Base-by-base conservation (phyloP, 2,113 vertebrate genomes). In the Neopipo cinnamomea region DNA sequence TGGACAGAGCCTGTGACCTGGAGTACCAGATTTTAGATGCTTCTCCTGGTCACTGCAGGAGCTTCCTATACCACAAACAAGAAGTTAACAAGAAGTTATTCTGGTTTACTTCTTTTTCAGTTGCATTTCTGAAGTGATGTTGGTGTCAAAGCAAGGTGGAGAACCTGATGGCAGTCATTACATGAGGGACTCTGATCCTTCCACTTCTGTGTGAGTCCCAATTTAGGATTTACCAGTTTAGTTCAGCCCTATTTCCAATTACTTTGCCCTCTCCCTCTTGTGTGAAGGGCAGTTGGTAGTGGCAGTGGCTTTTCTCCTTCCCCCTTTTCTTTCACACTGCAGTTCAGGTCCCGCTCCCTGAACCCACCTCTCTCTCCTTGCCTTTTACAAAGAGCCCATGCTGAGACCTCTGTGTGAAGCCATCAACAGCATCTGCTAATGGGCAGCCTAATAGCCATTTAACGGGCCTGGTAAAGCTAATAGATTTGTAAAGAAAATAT, bases 361-460 rank as follows among this genome's bases (percentile, higher is more conserved):
- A 78, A 53, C 70, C 61, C 44, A 91, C 83, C 75, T 83, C 61
- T 86, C 83, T 85, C 78, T 56, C 76, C 33, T 76, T 46, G 59
- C 31, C 49, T 75, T 91, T 94, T 87, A 67, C 33, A 56, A 88
- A 86, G 56, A 95, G 39, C 28, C 88, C 95, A 62, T 13, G 92
- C 93, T 89, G 94, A 91, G 91, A 77, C 70, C 88, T 95, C 96
- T 81, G 85, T 42, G 8, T 89, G 95, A 97, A 96, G 95, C 84
- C 89, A 62, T 95, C 95, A 95, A 95, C 90, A 97, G 77, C 82
- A 96, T 96, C 97, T 96, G 94, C 95, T 98, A 97, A 97, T 96
- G 56, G 93, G 79, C 80, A 97, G 77, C 72, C 96, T 98, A 98
- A 98, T 96, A 96, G 95, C 77, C 85, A 67, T 96, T 97, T 97